A percentile compares a stretch with the other conserved stretches of the same genome.
phyloP scores from a whole-genome alignment of 2,888 invertebrate species.

The Chalcosyrphus nemorum region DNA sequence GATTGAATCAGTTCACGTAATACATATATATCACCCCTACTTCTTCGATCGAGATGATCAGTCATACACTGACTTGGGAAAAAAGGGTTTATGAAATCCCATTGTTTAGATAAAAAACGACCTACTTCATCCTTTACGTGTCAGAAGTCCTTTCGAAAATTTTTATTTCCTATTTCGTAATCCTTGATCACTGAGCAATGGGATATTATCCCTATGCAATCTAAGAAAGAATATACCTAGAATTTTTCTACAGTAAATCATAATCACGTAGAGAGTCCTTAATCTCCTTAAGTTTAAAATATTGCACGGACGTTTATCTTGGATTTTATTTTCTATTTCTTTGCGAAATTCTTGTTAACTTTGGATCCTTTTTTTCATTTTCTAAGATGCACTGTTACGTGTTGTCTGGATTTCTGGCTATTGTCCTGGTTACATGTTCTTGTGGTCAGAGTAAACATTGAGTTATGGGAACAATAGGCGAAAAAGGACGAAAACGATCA shows the following conservation, averaged over 20 bases:
- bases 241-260: conserved; percentile 26
- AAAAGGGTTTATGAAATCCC: conserved; percentile 54
- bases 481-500: conserved; percentile 68
- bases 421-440: conserved; percentile 67
- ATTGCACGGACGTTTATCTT: conserved; percentile 58
- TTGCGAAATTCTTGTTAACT: conserved; percentile 72
- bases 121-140: conserved; percentile 50
- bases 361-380: conserved; percentile 17
- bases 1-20: conserved; percentile 65
- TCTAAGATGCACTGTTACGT: conserved; percentile 35
- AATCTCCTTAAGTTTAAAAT: conserved; percentile 66
- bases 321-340: conserved; percentile 19
- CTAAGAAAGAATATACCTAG: neutral
- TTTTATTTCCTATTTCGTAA: conserved; percentile 69
- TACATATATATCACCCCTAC: conserved; percentile 60
- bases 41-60: conserved; percentile 52
- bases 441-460: conserved; percentile 71
- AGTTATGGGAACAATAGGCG: conserved; percentile 37
- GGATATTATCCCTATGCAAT: conserved; percentile 16
- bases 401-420: conserved; percentile 53
- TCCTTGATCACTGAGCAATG: conserved; percentile 35
- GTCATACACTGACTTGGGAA: conserved; percentile 3
- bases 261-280: conserved; percentile 63
- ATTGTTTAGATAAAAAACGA: conserved; percentile 23
- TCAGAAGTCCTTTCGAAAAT: conserved; percentile 47